Base-by-base conservation (phyloP, 2,113 vertebrate species). In the Columba livia region DNA sequence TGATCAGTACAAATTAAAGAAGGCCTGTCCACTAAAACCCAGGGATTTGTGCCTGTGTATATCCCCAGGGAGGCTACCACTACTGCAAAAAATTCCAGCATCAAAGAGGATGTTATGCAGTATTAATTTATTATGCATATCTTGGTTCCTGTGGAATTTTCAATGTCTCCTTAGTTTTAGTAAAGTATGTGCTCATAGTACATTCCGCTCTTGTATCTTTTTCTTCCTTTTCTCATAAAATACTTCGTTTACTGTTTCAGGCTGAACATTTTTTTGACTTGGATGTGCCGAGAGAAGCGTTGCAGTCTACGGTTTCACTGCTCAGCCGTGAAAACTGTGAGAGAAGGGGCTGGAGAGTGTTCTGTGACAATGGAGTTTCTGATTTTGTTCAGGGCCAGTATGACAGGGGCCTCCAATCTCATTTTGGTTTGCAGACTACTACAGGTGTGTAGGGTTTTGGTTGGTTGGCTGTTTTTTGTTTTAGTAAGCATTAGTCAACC, bases 111-210 rank as follows among this genome's bases (percentile, higher is more conserved):
- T 58, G 89, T 90, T 86, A 47, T 38, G 28, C 56, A 60, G 26
- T 66, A 64, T 74, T 54, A 86, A 48, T 81, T 94, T 61, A 44
- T 90, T 79, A 57, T 61, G 48, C 58, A 34, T 57, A 92, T 92
- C 58, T 20, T 40, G 21, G 61, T 86, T 96, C 54, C 44, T 85
- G 40, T 62, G 87, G 87, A 87, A 96, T 93, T 84, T 90, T 94
- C 62, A 54, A 4, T 58, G 70, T 94, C 78, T 89, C 44, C 58
- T 77, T 58, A 19, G 18, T 89, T 94, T 82, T 69, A 91, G 82
- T 21, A 28, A 87, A 92, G 40, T 1, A 9, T 0, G 3, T 85
- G 24, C 72, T 92, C 54, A 40, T 62, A 56, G 2, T 31, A 34
- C 6, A 6, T 89, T 87, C 29, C 2, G 5, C 69, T 72, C 57